These are phyloP conservation scores for Gnathonemus echidnorhynchus DNA, from an alignment of 2,113 vertebrate genomes.

Conservation along the genomic window DNA sequence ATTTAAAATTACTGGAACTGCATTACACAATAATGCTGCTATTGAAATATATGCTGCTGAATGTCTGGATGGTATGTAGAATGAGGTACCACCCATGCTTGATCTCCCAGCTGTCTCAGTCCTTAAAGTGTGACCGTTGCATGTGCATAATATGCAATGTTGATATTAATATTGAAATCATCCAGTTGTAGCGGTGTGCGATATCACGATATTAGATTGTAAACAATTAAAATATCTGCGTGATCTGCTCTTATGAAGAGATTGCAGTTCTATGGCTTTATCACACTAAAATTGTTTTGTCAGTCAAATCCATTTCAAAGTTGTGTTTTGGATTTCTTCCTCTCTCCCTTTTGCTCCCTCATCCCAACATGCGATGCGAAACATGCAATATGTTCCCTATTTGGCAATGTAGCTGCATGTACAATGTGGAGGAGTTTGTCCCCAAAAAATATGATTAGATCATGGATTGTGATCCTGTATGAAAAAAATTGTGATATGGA, in stretches of 20 bases:
- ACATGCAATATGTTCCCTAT: not conserved
- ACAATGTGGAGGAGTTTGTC: not conserved
- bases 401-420: not conserved
- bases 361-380: not conserved
- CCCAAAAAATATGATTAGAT: not conserved
- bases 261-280: not conserved
- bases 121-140: not conserved
- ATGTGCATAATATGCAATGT: not conserved
- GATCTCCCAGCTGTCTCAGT: not conserved
- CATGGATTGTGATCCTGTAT: not conserved
- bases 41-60: not conserved
- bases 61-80: not conserved
- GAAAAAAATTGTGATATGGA: not conserved
- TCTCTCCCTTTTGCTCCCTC: not conserved
- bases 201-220: not conserved
- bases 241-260: not conserved
- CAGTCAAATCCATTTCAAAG: not conserved
- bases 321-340: not conserved
- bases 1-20: not conserved
- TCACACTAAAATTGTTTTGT: not conserved
- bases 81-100: not conserved
- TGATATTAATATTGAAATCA: not conserved
- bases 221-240: not conserved
- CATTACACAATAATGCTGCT: not conserved
- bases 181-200: not conserved